Evolutionary conservation across 2,888 invertebrate species (phyloP), one percentile per base, ranked within the genome.

Genomic region (Drosophila diplacantha): DNA sequence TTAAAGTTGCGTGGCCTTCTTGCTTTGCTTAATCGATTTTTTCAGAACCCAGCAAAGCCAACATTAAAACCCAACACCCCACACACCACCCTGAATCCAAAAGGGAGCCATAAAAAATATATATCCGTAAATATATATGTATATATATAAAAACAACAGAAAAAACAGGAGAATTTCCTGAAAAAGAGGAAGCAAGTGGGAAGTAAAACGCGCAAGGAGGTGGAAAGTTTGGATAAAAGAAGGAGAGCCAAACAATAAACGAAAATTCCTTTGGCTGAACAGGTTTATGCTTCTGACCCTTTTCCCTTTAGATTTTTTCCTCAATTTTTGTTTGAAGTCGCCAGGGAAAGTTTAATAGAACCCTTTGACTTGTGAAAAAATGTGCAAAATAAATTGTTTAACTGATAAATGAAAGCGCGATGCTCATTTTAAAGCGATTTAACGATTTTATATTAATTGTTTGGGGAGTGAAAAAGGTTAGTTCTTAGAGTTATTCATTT

Each of bases 1-100:
- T 66, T 66, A 32, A 64, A 65, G 64, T 49, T 37, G 41, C 46
- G 20, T 43, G 51, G 50, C 51, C 35, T 29, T 41, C 60, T 50
- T 34, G 55, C 66, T 47, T 61, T 63, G 67, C 65, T 60, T 71
- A 64, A 76, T 76, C 80, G 80, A 80, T 76, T 76, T 76, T 74
- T 76, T 74, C 70, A 60, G 54, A 20, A 43, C 53, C 32, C 32
- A 54, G 39, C 54, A 20, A 31, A 57, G 69, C 73, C 43, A 56
- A 52, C 50, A 39, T 58, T 57, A 34, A 39, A 46, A 29, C 41
- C 44, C 31, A 26, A 3, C 41, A 20, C 32, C 54, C 29, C 54
- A 32, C 29, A 37, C 52, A 29, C 43, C 35, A 11, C 35, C 38
- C 31, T 20, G 14, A 22, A 14, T 16, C 18, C 41, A 9, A 44